Percentiles rank a stretch among this genome's conserved stretches.
Conservation (phyloP, 2,888 invertebrate genomes). For the Dryocosmus kuriphilus region DNA sequence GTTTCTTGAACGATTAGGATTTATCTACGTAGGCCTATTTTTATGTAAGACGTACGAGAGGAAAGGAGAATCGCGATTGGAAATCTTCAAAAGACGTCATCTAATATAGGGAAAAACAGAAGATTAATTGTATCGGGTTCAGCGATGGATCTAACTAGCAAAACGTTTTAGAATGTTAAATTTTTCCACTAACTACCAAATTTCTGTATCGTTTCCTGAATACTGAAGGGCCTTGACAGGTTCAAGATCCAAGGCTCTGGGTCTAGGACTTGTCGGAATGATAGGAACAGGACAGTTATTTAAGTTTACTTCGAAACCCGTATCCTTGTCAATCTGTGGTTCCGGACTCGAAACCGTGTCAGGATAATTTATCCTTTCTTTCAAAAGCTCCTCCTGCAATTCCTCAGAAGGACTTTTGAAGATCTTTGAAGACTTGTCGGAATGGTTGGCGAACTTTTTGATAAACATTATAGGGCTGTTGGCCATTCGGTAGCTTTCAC, state of each 20-base stretch:
- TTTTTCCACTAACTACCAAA: constrained; percentile 81
- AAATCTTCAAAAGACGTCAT: not conserved
- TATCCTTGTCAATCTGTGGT: constrained; percentile 62
- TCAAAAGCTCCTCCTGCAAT: constrained; percentile 79
- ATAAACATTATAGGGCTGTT: constrained; percentile 86
- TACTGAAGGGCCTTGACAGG: constrained; percentile 84
- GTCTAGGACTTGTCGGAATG: constrained; percentile 79
- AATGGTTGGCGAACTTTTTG: constrained; percentile 71
- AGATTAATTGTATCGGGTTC: not conserved
- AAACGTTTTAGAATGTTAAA: too few species aligned
- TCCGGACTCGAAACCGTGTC: constrained; percentile 80
- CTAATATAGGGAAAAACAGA: not conserved
- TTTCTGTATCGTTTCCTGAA: constrained; percentile 85
- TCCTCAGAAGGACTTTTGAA: constrained; percentile 74
- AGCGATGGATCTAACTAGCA: too few species aligned
- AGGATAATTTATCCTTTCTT: constrained; percentile 86
- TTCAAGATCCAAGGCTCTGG: constrained; percentile 82
- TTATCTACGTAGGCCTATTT: constrained; percentile 47
- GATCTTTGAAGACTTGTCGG: constrained; percentile 69
- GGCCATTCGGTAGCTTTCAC: constrained; percentile 91
- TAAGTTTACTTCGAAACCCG: constrained; percentile 74
- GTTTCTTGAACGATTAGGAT: constrained; percentile 39
- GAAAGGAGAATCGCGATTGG: not conserved
- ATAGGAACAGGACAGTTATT: constrained; percentile 56
- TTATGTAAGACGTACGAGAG: not conserved